Percentiles rank a stretch among this genome's conserved stretches.
Evolutionary conservation across 64 coral and sea anemone species (phyloP).

Genomic region (Anthopleura sola): DNA sequence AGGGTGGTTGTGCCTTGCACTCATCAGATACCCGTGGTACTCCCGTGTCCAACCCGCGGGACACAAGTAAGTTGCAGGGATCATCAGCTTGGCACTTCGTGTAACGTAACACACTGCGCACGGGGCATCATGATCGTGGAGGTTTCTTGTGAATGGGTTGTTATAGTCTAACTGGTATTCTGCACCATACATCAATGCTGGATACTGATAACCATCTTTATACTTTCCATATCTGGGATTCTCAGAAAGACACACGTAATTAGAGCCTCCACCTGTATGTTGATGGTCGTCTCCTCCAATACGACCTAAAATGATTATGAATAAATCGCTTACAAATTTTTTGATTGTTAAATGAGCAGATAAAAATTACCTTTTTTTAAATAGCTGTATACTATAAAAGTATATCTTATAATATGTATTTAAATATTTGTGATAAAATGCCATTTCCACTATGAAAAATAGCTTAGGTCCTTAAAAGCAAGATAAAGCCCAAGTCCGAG

Average conservation of each 20-base stretch:
- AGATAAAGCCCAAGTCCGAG: too few species aligned
- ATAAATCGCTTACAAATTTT: too few species aligned
- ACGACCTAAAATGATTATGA: too few species aligned
- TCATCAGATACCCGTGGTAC: conserved; percentile 27
- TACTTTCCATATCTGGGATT: conserved; percentile 21
- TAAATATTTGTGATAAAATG: too few species aligned
- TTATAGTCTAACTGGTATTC: not conserved
- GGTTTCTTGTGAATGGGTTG: conserved; percentile 20
- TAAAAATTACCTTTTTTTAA: too few species aligned
- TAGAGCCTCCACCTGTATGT: conserved; percentile 5
- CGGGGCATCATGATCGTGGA: conserved; percentile 31
- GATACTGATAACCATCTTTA: not conserved
- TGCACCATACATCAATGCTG: conserved; percentile 12
- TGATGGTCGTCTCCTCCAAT: not conserved
- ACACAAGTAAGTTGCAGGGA: conserved; percentile 35
- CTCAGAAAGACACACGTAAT: conserved; percentile 13
- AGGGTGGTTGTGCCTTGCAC: not conserved
- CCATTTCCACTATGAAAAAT: too few species aligned
- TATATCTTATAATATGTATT: too few species aligned
- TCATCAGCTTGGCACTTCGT: conserved; percentile 28
- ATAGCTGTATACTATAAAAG: too few species aligned
- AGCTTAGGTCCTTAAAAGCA: too few species aligned
- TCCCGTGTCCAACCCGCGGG: conserved; percentile 40
- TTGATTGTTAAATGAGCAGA: too few species aligned
- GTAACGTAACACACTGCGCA: conserved; percentile 37